Base-by-base conservation (phyloP, 1,140 invertebrate species). In the Phymorhynchus buccinoides region DNA sequence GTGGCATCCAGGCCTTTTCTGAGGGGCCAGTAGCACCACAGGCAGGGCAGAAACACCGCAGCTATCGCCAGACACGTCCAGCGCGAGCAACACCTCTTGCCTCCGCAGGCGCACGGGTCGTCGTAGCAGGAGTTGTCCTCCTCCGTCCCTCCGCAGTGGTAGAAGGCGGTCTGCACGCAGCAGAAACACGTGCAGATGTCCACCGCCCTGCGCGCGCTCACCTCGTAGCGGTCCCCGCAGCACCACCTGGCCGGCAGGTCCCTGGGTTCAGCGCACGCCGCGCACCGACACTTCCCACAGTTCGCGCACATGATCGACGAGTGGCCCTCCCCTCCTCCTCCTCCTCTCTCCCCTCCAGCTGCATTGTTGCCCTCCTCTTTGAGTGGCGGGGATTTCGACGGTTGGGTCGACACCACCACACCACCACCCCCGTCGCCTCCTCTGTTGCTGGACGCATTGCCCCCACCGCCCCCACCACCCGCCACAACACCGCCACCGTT, bases 121-220 rank as follows among this genome's bases (percentile, higher is more conserved):
- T 97, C 96, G 87, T 96, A 96, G 91, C 96, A 96, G 84, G 94
- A 94, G 80, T 95, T 95, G 14, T 94, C 94, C 85, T 96, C 95
- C 85, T 96, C 96, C 89, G 96, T 96, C 90, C 96, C 95, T 85
- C 96, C 95, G 93, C 97, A 98, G 92, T 98, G 97, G 93, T 98
- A 99, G 93, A 98, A 97, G 41, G 97, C 92, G 68, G 96, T 97
- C 92, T 98, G 97, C 88, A 97, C 97, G 93, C 97, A 98, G 94
- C 97, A 98, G 93, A 98, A 95, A 92, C 97, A 98, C 84, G 97
- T 97, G 80, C 96, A 96, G 92, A 97, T 96, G 94, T 98, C 97
- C 86, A 98, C 95, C 88, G 96, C 95, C 84, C 96, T 95, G 92
- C 97, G 96, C 77, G 96, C 96, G 89, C 96, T 97, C 94, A 97